Conservation (phyloP, 1,140 invertebrate genomes). For the Drosophila takahashii region DNA sequence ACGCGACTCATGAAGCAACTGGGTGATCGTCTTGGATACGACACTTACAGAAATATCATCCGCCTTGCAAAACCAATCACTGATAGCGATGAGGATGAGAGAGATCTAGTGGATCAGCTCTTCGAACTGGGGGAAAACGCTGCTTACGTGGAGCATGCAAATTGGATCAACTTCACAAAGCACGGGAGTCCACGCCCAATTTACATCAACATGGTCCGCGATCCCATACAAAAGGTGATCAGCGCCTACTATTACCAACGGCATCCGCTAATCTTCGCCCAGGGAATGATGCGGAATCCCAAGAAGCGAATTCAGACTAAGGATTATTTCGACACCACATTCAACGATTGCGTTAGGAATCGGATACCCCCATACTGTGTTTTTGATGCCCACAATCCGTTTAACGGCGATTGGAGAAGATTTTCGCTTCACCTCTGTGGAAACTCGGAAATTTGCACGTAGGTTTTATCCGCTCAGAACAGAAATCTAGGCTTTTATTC, state of each 20-base stretch:
- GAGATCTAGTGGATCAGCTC: conserved; percentile 84
- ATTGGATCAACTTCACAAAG: conserved; percentile 87
- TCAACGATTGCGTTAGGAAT: conserved; percentile 93
- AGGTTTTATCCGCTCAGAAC: conserved; percentile 42
- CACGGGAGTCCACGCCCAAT: conserved; percentile 92
- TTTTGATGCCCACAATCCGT: conserved; percentile 88
- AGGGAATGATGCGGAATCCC: conserved; percentile 91
- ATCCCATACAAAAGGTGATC: conserved; percentile 94
- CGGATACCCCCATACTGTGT: conserved; percentile 90
- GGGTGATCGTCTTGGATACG: conserved; percentile 85
- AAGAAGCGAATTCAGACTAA: conserved; percentile 91
- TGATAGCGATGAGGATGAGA: conserved; percentile 87
- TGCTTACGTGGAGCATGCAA: conserved; percentile 71
- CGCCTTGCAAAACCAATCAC: not conserved
- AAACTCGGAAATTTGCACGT: conserved; percentile 86
- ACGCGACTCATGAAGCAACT: conserved; percentile 89
- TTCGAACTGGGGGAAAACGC: conserved; percentile 65
- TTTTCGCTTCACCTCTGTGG: conserved; percentile 95
- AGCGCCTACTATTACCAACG: conserved; percentile 94
- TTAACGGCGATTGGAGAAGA: conserved; percentile 90
- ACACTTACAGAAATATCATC: conserved; percentile 46
- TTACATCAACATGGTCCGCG: conserved; percentile 94
- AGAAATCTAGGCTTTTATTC: not conserved
- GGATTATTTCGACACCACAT: conserved; percentile 94
- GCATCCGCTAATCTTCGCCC: conserved; percentile 86